These are phyloP conservation scores for Donacobius atricapilla DNA, from an alignment of 2,113 vertebrate genomes.

Conservation along the genomic window DNA sequence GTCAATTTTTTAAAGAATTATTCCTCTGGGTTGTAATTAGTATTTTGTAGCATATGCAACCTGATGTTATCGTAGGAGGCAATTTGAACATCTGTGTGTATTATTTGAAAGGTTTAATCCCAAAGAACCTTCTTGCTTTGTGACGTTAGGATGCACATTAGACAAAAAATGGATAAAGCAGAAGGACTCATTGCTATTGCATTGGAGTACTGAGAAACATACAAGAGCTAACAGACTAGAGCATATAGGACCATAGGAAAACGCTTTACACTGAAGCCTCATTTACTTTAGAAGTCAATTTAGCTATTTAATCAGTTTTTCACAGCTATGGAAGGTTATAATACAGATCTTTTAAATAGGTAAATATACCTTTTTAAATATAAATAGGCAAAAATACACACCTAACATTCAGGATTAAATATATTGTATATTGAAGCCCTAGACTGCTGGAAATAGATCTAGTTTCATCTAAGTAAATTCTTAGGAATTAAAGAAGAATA, in stretches of 20 bases:
- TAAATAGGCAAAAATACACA: neutral
- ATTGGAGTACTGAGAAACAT: neutral
- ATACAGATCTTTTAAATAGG: neutral
- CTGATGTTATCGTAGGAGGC: conserved; percentile 62
- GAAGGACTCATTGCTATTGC: neutral
- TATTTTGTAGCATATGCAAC: conserved; percentile 68
- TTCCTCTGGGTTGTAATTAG: conserved; percentile 76
- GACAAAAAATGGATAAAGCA: neutral
- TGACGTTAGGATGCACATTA: neutral
- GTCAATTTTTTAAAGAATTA: conserved; percentile 77
- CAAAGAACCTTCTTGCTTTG: neutral
- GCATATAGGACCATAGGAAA: neutral
- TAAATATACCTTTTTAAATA: neutral
- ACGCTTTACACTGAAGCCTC: neutral
- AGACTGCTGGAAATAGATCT: neutral
- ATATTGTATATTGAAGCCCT: neutral
- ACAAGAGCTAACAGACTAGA: neutral
- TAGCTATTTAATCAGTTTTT: neutral
- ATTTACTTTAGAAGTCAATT: neutral
- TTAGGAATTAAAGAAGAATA: neutral
- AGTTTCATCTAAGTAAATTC: neutral
- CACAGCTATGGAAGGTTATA: neutral
- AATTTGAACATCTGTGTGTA: conserved; percentile 49
- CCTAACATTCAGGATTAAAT: neutral
- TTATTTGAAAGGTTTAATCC: conserved; percentile 18